Conservation (phyloP, 2,113 vertebrate genomes). For the Macrotus californicus region DNA sequence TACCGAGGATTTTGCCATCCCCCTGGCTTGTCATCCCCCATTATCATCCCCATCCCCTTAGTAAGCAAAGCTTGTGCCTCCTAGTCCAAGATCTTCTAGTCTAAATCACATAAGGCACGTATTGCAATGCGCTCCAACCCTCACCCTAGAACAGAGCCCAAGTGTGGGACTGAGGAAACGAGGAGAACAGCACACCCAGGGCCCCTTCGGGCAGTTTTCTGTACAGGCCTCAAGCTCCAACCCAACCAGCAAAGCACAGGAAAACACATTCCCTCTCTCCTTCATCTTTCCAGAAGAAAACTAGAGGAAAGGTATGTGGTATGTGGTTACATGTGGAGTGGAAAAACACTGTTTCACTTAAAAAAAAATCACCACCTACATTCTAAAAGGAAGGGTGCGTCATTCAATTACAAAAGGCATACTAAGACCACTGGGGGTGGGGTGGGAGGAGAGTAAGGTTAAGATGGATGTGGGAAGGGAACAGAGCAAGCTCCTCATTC, state of each 20-base stretch:
- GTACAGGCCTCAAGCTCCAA: background rate
- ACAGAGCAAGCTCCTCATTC: background rate
- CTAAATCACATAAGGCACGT: background rate
- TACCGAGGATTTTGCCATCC: background rate
- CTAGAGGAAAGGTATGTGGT: background rate
- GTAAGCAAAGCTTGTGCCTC: background rate
- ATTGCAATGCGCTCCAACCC: background rate
- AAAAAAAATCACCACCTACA: background rate
- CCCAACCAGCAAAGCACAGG: too few relatives aligned
- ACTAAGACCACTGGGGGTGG: background rate
- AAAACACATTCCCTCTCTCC: background rate
- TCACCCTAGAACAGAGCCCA: background rate
- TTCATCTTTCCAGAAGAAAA: background rate
- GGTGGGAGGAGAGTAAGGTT: too few relatives aligned
- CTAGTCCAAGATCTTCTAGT: background rate
- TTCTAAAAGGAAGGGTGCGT: background rate
- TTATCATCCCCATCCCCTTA: too few relatives aligned
- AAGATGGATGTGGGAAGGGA: background rate
- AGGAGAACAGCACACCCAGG: background rate
- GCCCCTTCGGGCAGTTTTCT: too few relatives aligned
- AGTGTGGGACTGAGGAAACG: fast-evolving
- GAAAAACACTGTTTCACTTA: background rate
- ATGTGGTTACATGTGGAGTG: background rate
- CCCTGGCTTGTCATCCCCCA: background rate
- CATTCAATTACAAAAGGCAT: background rate